Percentiles rank a stretch among this genome's conserved stretches.
Evolutionary conservation across 2,797 vertebrate genomes (phyloP).

Genomic region (Podargus strigoides): DNA sequence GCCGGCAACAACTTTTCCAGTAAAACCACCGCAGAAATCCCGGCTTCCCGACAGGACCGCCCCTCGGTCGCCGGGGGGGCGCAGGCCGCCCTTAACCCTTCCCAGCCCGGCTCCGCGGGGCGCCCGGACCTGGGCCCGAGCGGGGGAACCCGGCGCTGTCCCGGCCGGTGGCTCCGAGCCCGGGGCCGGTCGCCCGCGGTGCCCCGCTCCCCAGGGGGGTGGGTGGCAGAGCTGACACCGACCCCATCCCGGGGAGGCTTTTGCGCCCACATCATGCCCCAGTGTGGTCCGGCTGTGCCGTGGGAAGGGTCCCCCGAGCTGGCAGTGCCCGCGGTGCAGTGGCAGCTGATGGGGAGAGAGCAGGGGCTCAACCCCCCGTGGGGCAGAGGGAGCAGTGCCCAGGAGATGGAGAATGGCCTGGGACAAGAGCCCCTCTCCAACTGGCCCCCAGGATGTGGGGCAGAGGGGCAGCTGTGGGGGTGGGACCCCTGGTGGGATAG

Average conservation of each 20-base stretch:
- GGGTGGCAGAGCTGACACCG: not conserved
- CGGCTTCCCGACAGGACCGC: slow-evolving; percentile 76
- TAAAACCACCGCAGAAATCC: slow-evolving; percentile 77
- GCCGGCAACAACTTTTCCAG: slow-evolving; percentile 76
- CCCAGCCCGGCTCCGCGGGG: not conserved
- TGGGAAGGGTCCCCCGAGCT: not conserved
- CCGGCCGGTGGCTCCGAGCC: not conserved
- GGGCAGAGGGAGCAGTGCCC: not conserved
- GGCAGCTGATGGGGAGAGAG: fast-evolving
- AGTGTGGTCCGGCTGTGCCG: no score
- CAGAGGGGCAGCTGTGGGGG: not conserved
- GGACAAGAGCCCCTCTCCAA: not conserved
- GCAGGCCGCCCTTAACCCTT: slow-evolving; percentile 53
- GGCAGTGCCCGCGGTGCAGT: fast-evolving
- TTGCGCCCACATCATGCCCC: not conserved
- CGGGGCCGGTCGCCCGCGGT: not conserved
- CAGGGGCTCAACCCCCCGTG: fast-evolving
- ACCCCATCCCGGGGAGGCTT: not conserved
- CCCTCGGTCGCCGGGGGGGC: slow-evolving; percentile 49
- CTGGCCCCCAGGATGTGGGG: no score
- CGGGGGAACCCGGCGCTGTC: not conserved
- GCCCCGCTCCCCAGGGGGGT: not conserved
- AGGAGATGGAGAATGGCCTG: fast-evolving
- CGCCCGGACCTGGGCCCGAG: not conserved
- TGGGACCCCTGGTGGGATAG: fast-evolving